A percentile compares a stretch with the other conserved stretches of the same genome.
Evolutionary conservation across 2,113 vertebrate genomes (phyloP).

Genomic region (Cololabis saira): DNA sequence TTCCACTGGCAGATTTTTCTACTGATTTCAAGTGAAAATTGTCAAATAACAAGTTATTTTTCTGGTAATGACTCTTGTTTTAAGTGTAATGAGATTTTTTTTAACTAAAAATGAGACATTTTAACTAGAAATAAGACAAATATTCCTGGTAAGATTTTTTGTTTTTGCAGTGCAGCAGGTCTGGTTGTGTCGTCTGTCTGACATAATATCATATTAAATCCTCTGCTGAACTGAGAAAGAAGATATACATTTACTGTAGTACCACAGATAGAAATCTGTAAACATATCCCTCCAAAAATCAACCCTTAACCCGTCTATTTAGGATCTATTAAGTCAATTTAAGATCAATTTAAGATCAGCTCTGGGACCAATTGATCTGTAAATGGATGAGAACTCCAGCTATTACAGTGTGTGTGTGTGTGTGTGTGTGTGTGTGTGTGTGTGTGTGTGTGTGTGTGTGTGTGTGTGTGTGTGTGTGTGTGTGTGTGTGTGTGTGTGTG

Average conservation of each 20-base stretch:
- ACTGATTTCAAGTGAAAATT: too few relatives aligned
- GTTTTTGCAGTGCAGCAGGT: too few relatives aligned
- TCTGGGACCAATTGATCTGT: conserved; percentile 1
- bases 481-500: conserved; percentile 29
- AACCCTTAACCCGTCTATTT: not conserved
- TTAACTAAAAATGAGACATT: too few relatives aligned
- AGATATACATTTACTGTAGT: not conserved
- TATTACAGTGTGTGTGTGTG: conserved; percentile 27
- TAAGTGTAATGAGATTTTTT: too few relatives aligned
- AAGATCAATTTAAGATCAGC: conserved; percentile 16
- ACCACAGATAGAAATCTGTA: not conserved
- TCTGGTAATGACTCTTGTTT: too few relatives aligned
- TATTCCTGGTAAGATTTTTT: too few relatives aligned
- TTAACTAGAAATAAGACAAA: too few relatives aligned
- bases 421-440: too few relatives aligned
- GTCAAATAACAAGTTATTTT: too few relatives aligned
- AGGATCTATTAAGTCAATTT: not conserved
- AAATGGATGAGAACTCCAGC: conserved; percentile 21
- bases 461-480: conserved; percentile 26
- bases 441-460: conserved; percentile 24
- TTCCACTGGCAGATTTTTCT: too few relatives aligned
- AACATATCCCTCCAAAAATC: not conserved
- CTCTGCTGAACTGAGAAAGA: not conserved
- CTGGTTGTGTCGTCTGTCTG: too few relatives aligned
- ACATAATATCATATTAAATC: not conserved